These are phyloP conservation scores for Manis crassicaudata DNA, from an alignment of 2,797 vertebrate species.

Conservation along the genomic window DNA sequence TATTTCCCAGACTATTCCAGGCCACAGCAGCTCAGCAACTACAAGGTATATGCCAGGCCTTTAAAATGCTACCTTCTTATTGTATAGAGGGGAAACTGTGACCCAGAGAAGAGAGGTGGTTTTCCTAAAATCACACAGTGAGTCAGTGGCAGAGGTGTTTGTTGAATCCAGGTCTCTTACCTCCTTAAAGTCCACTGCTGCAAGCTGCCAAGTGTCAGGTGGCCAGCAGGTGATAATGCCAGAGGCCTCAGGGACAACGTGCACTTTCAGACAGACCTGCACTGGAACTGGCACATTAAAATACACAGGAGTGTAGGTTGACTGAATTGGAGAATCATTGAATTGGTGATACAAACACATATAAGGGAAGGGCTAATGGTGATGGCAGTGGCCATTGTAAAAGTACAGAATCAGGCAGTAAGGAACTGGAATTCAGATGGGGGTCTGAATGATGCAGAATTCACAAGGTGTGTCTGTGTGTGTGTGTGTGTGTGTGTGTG, in stretches of 20 bases:
- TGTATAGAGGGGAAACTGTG: not conserved
- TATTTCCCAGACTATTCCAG: not conserved
- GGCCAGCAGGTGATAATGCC: not conserved
- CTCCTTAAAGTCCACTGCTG: not conserved
- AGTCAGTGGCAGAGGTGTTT: not conserved
- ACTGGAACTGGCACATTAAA: not conserved
- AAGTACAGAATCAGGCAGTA: slow-evolving; percentile 32
- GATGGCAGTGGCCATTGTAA: not conserved
- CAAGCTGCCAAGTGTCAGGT: not conserved
- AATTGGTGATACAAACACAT: not conserved
- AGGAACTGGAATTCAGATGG: slow-evolving; percentile 60
- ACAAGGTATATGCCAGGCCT: not conserved
- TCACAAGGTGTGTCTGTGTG: not conserved
- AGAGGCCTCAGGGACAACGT: not conserved
- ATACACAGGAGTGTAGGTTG: not conserved
- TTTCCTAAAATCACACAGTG: slow-evolving; percentile 24
- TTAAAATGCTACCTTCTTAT: not conserved
- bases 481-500: not conserved
- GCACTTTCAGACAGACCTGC: not conserved
- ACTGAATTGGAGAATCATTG: slow-evolving; percentile 9
- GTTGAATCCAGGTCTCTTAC: not conserved
- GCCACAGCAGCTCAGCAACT: not conserved
- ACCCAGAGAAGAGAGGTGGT: not conserved
- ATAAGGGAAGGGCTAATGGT: not conserved
- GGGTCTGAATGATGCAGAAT: slow-evolving; percentile 28